A percentile compares a stretch with the other conserved stretches of the same genome.
These are phyloP conservation scores for Lophius piscatorius DNA, from an alignment of 2,113 vertebrate genomes.

Conservation along the genomic window DNA sequence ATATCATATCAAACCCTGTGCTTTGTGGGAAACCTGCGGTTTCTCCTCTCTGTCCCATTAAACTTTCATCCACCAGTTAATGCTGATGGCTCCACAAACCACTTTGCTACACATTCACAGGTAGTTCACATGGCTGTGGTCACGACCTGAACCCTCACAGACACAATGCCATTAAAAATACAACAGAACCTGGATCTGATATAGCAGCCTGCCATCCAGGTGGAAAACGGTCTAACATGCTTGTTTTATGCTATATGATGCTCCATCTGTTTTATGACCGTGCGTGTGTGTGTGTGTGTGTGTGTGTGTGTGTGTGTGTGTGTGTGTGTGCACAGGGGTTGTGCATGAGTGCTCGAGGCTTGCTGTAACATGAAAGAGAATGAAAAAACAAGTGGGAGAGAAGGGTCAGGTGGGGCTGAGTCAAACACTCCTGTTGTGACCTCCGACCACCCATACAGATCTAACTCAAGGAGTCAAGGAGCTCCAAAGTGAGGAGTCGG, in stretches of 20 bases:
- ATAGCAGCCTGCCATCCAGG: constrained; percentile 49
- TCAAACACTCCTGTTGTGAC: constrained; percentile 64
- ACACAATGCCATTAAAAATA: constrained; percentile 75
- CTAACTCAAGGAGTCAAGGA: constrained; percentile 67
- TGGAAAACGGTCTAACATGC: constrained; percentile 57
- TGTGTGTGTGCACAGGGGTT: constrained; percentile 53
- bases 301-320: constrained; percentile 5
- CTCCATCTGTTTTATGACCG: constrained; percentile 49
- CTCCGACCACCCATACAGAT: constrained; percentile 64
- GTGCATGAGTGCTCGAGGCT: constrained; percentile 67
- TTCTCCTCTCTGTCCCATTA: constrained; percentile 75
- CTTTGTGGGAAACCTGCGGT: constrained; percentile 62
- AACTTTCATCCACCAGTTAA: constrained; percentile 79
- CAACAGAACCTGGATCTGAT: constrained; percentile 65
- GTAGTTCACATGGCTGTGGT: constrained; percentile 40
- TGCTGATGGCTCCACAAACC: constrained; percentile 73
- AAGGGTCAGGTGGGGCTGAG: constrained; percentile 68
- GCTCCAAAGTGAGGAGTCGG: constrained; percentile 62
- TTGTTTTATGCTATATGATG: constrained; percentile 62
- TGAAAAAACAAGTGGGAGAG: constrained; percentile 57
- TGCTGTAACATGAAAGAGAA: constrained; percentile 74
- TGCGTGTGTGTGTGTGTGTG: constrained; percentile 16
- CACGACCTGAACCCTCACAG: constrained; percentile 56
- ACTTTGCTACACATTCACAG: constrained; percentile 55
- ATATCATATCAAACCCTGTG: constrained; percentile 46